A percentile compares a stretch with the other conserved stretches of the same genome.
These are phyloP conservation scores for Calosoma granatense DNA, from an alignment of 1,140 invertebrate genomes.

Conservation along the genomic window DNA sequence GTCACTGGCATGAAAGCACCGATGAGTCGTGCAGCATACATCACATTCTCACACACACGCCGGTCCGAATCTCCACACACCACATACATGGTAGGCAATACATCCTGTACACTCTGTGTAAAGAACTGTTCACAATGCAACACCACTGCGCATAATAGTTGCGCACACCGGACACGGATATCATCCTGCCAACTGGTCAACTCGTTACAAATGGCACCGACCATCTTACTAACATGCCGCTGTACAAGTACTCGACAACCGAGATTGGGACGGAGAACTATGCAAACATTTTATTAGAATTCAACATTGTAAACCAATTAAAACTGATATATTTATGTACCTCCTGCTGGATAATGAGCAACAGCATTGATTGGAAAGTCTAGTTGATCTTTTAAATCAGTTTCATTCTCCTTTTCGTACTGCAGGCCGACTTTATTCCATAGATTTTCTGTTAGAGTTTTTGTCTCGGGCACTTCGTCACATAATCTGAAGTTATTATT, in stretches of 20 bases:
- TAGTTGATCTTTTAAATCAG: constrained; percentile 60
- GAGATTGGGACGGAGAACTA: constrained; percentile 56
- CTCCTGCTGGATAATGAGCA: constrained; percentile 51
- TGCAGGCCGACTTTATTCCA: constrained; percentile 59
- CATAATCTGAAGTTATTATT: constrained; percentile 39
- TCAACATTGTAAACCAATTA: background rate
- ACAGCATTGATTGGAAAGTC: constrained; percentile 50
- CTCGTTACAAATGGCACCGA: constrained; percentile 54
- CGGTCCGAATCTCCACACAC: constrained; percentile 49
- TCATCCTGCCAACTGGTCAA: constrained; percentile 61
- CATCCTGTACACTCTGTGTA: constrained; percentile 52
- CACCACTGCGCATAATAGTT: constrained; percentile 55
- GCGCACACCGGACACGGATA: constrained; percentile 58
- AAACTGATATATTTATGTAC: constrained; percentile 28
- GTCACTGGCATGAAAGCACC: constrained; percentile 52
- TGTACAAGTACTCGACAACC: constrained; percentile 64
- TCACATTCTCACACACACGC: constrained; percentile 48
- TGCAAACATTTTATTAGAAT: constrained; percentile 16
- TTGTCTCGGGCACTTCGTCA: constrained; percentile 58
- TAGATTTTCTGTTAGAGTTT: constrained; percentile 41
- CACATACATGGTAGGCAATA: constrained; percentile 45
- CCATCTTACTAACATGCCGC: constrained; percentile 53
- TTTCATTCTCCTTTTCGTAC: constrained; percentile 66
- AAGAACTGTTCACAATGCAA: constrained; percentile 59
- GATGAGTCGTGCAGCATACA: constrained; percentile 45